Evolutionary conservation across 2,888 invertebrate genomes (phyloP), one percentile per base, ranked within the genome.

Genomic region (Eupithecia tripunctaria): DNA sequence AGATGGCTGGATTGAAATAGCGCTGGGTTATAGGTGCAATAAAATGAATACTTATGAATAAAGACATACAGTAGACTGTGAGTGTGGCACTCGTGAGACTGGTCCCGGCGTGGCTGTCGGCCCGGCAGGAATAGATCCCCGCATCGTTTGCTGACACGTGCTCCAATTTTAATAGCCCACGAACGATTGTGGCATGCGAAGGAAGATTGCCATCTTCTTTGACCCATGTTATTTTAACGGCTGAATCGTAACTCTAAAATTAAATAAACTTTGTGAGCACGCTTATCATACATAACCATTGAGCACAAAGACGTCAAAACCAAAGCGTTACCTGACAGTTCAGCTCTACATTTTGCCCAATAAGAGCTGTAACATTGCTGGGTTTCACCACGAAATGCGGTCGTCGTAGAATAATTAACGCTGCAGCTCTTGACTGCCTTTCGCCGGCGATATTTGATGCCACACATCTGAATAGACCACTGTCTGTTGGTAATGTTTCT

Each of bases 391-490:
- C 96, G 89, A 98, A 98, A 88, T 96, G 97, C 68, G 98, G 99
- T 93, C 88, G 97, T 97, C 98, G 95, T 75, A 96, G 96, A 80
- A 98, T 98, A 81, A 97, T 97, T 80, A 98, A 95, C 78, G 96
- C 96, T 72, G 98, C 98, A 68, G 97, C 96, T 79, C 96, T 95
- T 60, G 97, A 97, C 91, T 98, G 98, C 84, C 97, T 96, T 77
- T 96, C 96, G 41, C 98, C 99, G 47, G 98, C 98, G 86, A 98
- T 96, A 92, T 99, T 99, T 82, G 97, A 97, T 8, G 98, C 99
- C 71, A 98, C 96, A 93, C 99, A 99, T 88, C 97, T 96, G 89
- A 98, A 99, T 83, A 97, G 95, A 73, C 99, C 99, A 86, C 98
- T 98, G 89, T 99, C 99, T 78, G 97, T 96, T 86, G 97, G 97